Evolutionary conservation across 2,113 vertebrate species (phyloP).

Genomic region (Pedetes capensis): DNA sequence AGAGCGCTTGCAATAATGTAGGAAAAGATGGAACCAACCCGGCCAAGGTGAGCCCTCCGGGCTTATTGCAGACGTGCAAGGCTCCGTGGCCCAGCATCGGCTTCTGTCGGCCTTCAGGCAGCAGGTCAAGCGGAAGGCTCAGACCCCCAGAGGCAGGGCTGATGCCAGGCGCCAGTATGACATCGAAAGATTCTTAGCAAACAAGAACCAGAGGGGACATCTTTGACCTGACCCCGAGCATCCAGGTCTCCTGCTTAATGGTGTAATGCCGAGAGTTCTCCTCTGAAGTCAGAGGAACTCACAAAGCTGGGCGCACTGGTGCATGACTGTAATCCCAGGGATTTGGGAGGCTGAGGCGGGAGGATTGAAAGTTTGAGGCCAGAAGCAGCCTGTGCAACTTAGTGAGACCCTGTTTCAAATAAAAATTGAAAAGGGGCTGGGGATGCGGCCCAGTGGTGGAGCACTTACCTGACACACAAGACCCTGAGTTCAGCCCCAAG

Average conservation of each 20-base stretch:
- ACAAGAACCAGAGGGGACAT: background rate
- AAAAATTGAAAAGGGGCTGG: too few species aligned
- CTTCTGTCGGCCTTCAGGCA: background rate
- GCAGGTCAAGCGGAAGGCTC: background rate
- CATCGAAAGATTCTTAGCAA: background rate
- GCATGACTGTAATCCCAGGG: too few species aligned
- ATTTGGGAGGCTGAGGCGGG: too few species aligned
- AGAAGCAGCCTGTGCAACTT: too few species aligned
- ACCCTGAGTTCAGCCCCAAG: too few species aligned
- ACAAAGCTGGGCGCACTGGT: background rate
- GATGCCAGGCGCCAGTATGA: too few species aligned
- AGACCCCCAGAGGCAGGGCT: background rate
- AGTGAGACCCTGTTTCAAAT: too few species aligned
- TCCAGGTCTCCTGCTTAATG: background rate
- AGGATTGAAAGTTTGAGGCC: too few species aligned
- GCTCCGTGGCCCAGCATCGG: background rate
- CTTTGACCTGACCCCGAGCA: background rate
- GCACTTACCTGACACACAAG: too few species aligned
- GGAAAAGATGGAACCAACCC: background rate
- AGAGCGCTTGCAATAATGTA: too few species aligned
- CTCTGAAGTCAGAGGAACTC: background rate
- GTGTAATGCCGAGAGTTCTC: background rate
- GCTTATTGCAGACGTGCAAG: background rate
- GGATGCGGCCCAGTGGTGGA: too few species aligned
- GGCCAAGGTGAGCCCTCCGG: too few species aligned